Base-by-base conservation (phyloP, 2,888 invertebrate genomes). In the Aspidiotus rigidus region DNA sequence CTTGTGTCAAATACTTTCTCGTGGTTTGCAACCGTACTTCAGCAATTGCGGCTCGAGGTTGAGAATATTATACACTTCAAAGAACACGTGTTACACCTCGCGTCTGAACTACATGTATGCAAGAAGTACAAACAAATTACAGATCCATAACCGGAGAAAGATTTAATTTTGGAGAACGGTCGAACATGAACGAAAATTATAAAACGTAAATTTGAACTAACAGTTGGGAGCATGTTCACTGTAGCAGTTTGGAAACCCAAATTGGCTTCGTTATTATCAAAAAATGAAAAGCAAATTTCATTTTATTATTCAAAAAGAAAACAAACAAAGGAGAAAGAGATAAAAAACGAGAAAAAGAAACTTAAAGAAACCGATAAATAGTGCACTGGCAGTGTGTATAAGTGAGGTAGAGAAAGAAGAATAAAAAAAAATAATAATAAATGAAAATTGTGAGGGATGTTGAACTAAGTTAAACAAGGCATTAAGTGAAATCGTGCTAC, bases 401-500 rank as follows among this genome's bases (percentile, higher is more conserved):
- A n/a, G 9, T 13, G 16, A 40, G 42, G 39, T 7, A 62, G 10
- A 9, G 7, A 44, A n/a, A 62, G 9, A n/a, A 62, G 9, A 62
- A 41, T 5, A 7, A 62, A 7, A 41, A 62, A 15, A 40, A 15
- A 62, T 41, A 62, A 62, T 41, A 62, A 42, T n/a, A 28, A 28
- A 40, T 42, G 28, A 62, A 62, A 67, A 67, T 59, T 67, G 67
- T 67, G 39, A 60, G 67, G 67, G 67, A 67, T 67, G 67, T 67
- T 67, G 67, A 13, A 60, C 42, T 39, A 59, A 67, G 67, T 67
- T 67, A 67, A 67, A 67, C 67, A 67, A 67, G 67, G 67, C 67
- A 67, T 67, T 67, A 67, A 42, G 59, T 53, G 16, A 39, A 67
- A 67, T 59, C 59, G 67, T 60, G 67, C 67, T 60, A 44, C 59